These are phyloP conservation scores for Leucophora obtusa DNA, from an alignment of 2,888 invertebrate genomes.

Conservation along the genomic window DNA sequence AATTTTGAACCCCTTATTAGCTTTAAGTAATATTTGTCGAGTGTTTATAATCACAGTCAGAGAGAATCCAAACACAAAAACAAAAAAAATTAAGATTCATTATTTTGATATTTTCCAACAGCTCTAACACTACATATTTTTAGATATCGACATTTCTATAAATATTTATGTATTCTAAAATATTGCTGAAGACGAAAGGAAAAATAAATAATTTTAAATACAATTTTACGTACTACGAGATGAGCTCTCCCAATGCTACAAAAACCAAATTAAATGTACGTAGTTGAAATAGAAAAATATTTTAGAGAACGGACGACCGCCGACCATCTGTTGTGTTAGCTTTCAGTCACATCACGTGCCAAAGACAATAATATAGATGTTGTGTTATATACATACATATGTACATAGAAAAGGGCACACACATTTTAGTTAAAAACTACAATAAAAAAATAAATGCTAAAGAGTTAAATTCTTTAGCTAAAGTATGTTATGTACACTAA, in stretches of 20 bases:
- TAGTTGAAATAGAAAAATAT: not conserved
- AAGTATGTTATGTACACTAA: not conserved
- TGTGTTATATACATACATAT: slow-evolving; percentile 6
- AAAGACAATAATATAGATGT: slow-evolving; percentile 27
- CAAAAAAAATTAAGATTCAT: not conserved
- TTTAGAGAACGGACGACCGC: not conserved
- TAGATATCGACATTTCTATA: slow-evolving; percentile 59
- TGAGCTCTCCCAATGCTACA: slow-evolving; percentile 3
- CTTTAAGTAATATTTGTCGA: too few relatives aligned
- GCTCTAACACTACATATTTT: slow-evolving; percentile 14
- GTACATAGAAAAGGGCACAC: too few relatives aligned
- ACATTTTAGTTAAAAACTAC: not conserved
- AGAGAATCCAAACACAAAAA: not conserved
- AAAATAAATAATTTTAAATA: slow-evolving; percentile 14
- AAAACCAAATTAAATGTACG: slow-evolving; percentile 11
- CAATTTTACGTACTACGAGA: slow-evolving; percentile 9
- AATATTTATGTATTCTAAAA: slow-evolving; percentile 38
- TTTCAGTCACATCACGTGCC: slow-evolving; percentile 53
- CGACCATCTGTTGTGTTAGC: slow-evolving; percentile 43
- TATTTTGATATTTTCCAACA: not conserved
- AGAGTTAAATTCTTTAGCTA: not conserved
- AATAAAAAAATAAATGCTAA: not conserved
- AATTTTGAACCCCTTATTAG: too few relatives aligned
- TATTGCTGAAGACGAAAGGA: not conserved
- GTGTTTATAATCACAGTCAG: too few relatives aligned